A percentile compares a stretch with the other conserved stretches of the same genome.
phyloP scores from a whole-genome alignment of 2,888 invertebrate species.

The Unio pictorum region DNA sequence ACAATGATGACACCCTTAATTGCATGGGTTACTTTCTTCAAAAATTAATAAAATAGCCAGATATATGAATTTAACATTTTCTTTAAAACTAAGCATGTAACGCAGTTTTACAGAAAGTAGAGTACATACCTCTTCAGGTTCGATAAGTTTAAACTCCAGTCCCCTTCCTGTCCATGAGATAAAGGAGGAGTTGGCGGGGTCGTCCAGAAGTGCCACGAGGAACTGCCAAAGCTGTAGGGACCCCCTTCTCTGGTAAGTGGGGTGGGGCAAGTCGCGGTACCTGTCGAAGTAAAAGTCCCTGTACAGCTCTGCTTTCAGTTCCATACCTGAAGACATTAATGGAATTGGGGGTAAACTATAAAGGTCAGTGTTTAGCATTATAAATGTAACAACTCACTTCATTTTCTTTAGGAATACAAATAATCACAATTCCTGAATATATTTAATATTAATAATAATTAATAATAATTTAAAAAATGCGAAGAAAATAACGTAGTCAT shows the following conservation, averaged over 20 bases:
- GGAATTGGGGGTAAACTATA: constrained; percentile 4
- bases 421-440: no score
- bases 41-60: no score
- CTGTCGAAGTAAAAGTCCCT: constrained; percentile 62
- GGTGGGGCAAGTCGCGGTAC: constrained; percentile 59
- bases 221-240: constrained; percentile 90
- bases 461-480: no score
- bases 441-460: no score
- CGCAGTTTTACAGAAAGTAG: no score
- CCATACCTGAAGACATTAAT: constrained; percentile 46
- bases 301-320: constrained; percentile 61
- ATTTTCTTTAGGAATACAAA: no score
- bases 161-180: constrained; percentile 97
- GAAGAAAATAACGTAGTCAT: no score
- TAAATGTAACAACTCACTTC: no score
- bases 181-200: constrained; percentile 71
- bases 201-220: constrained; percentile 82
- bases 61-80: no score
- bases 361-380: background rate
- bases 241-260: constrained; percentile 68
- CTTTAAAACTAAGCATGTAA: no score
- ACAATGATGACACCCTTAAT: no score
- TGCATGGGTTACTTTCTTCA: no score
- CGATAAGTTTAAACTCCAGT: constrained; percentile 95
- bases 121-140: constrained; percentile 87